phyloP scores from a whole-genome alignment of 2,888 invertebrate genomes.

The Aleiodes testaceus region DNA sequence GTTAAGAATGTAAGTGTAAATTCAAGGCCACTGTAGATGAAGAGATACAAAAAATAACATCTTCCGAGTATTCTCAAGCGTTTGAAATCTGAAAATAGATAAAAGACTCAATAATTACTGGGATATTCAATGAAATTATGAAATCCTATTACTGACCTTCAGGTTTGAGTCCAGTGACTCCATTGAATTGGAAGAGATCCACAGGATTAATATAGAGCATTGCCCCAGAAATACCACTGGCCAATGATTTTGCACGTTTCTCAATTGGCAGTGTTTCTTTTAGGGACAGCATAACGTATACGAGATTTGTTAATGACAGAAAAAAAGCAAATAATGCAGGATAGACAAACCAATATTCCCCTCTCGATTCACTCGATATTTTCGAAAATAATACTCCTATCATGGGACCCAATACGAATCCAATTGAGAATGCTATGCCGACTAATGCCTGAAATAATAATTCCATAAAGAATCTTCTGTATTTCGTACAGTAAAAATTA shows the following conservation, averaged over 20 bases:
- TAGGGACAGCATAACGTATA: slow-evolving; percentile 82
- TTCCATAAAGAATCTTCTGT: too few relatives aligned
- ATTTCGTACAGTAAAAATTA: too few relatives aligned
- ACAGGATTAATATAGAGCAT: slow-evolving; percentile 78
- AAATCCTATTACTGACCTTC: slow-evolving; percentile 69
- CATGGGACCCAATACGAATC: slow-evolving; percentile 96
- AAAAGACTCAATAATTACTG: slow-evolving; percentile 70
- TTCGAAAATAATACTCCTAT: slow-evolving; percentile 93
- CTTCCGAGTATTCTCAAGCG: slow-evolving; percentile 81
- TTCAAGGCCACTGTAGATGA: slow-evolving; percentile 96
- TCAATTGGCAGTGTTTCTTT: slow-evolving; percentile 88
- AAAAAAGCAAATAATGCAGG: slow-evolving; percentile 86
- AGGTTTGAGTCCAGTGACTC: slow-evolving; percentile 69
- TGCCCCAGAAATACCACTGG: slow-evolving; percentile 79
- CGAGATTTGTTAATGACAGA: slow-evolving; percentile 84
- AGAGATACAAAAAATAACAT: slow-evolving; percentile 92
- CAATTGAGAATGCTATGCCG: slow-evolving; percentile 97
- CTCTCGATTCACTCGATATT: slow-evolving; percentile 75
- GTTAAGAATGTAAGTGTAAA: slow-evolving; percentile 98
- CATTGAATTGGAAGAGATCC: slow-evolving; percentile 77
- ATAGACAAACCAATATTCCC: slow-evolving; percentile 84
- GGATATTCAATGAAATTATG: slow-evolving; percentile 13
- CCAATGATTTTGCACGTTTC: slow-evolving; percentile 81
- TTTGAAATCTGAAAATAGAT: slow-evolving; percentile 76
- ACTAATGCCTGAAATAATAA: slow-evolving; percentile 86